Conservation (phyloP, 2,113 vertebrate species). For the Brachionichthys hirsutus region DNA sequence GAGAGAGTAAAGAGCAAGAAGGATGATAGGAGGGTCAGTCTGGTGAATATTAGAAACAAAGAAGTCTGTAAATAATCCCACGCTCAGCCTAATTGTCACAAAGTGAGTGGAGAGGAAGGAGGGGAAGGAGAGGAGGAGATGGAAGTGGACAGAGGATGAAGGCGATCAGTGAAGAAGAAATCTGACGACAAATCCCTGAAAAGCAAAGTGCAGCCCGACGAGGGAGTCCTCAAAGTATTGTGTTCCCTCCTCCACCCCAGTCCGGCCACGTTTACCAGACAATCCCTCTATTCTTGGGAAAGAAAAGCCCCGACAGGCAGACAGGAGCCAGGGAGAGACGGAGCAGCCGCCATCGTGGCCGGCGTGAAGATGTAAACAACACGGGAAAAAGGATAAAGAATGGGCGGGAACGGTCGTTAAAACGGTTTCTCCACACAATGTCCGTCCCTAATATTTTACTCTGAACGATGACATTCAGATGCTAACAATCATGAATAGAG, state of each 20-base stretch:
- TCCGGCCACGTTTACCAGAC: slow-evolving; percentile 52
- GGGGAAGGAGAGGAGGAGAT: slow-evolving; percentile 23
- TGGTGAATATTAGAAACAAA: slow-evolving; percentile 5
- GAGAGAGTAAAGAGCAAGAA: background rate
- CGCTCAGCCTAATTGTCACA: slow-evolving; percentile 20
- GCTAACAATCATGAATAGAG: too few species aligned
- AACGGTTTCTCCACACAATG: background rate
- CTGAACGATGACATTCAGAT: too few species aligned
- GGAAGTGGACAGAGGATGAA: slow-evolving; percentile 11
- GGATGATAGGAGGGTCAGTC: slow-evolving; percentile 8
- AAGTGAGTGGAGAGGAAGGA: background rate
- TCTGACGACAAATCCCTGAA: slow-evolving; percentile 15
- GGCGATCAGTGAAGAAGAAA: background rate
- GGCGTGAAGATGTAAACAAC: slow-evolving; percentile 37
- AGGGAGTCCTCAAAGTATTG: slow-evolving; percentile 19
- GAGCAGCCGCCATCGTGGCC: slow-evolving; percentile 26
- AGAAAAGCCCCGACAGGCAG: slow-evolving; percentile 44
- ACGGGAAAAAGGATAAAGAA: background rate
- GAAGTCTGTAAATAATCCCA: slow-evolving; percentile 30
- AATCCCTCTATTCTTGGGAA: slow-evolving; percentile 52
- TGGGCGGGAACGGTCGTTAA: slow-evolving; percentile 10
- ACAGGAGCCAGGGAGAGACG: slow-evolving; percentile 32
- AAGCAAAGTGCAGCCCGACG: slow-evolving; percentile 23
- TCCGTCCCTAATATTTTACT: background rate
- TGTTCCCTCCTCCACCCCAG: slow-evolving; percentile 26